Conservation (phyloP, 2,888 invertebrate genomes). For the Ceramica pisi region DNA sequence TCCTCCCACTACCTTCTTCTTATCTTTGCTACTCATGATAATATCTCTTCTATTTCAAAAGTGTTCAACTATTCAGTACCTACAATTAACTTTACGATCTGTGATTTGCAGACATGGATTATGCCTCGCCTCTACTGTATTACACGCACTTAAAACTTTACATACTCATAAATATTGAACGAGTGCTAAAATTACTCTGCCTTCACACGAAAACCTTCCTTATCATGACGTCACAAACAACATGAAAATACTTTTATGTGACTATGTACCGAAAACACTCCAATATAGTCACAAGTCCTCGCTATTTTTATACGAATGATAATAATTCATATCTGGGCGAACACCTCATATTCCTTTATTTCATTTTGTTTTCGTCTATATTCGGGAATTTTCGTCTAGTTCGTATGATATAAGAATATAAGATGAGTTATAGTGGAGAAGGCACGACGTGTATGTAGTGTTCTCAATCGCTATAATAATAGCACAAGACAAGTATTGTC, state of each 20-base stretch:
- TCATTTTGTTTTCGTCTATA: constrained; percentile 11
- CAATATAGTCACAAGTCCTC: neutral
- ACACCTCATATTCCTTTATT: constrained; percentile 27
- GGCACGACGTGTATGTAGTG: neutral
- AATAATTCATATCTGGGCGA: constrained; percentile 11
- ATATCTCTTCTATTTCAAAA: too few relatives aligned
- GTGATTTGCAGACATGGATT: constrained; percentile 6
- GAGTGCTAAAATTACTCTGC: constrained; percentile 10
- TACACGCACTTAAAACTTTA: constrained; percentile 26
- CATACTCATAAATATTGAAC: constrained; percentile 27
- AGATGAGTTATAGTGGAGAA: neutral
- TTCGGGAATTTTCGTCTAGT: constrained; percentile 11
- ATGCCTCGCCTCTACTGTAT: neutral
- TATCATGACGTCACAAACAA: constrained; percentile 20
- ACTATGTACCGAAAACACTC: constrained; percentile 1
- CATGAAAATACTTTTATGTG: constrained; percentile 39
- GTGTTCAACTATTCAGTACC: neutral
- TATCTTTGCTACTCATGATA: too few relatives aligned
- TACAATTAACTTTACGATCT: neutral
- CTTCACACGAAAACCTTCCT: constrained; percentile 13
- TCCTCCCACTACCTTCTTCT: too few relatives aligned
- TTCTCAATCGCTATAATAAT: neutral
- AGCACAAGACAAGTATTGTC: neutral
- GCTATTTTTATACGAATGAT: constrained; percentile 15
- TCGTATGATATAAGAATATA: neutral